These are phyloP conservation scores for Turritopsis dohrnii DNA, from an alignment of 30 jellyfish, hydroid and myxozoan species.

Conservation along the genomic window DNA sequence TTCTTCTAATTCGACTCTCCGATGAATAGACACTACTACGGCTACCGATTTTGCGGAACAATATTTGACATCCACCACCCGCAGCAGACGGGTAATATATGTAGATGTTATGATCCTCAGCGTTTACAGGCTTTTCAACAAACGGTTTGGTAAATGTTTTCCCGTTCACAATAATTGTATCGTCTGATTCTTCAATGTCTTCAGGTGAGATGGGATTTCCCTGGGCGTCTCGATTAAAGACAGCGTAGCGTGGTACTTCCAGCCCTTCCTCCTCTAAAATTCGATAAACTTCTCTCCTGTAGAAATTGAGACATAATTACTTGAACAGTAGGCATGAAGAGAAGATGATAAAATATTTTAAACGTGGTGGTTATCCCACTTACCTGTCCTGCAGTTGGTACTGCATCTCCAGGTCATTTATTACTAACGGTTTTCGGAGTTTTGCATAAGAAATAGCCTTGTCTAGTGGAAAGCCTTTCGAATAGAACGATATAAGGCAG, in stretches of 20 bases:
- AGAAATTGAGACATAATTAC: background rate
- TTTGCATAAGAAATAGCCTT: slow-evolving; percentile 90
- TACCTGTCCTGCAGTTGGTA: slow-evolving; percentile 83
- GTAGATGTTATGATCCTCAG: slow-evolving; percentile 92
- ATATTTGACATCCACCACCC: slow-evolving; percentile 98
- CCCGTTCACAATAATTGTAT: slow-evolving; percentile 79
- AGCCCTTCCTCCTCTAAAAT: slow-evolving; percentile 76
- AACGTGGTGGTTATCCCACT: background rate
- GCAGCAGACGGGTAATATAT: slow-evolving; percentile 92
- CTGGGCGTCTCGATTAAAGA: slow-evolving; percentile 73
- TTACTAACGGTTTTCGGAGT: slow-evolving; percentile 78
- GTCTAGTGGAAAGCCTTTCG: slow-evolving; percentile 93
- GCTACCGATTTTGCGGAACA: slow-evolving; percentile 95
- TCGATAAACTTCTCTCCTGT: slow-evolving; percentile 82
- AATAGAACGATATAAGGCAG: slow-evolving; percentile 83
- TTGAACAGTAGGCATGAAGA: background rate
- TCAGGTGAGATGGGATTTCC: slow-evolving; percentile 60
- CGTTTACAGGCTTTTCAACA: slow-evolving; percentile 98
- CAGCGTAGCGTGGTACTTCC: slow-evolving; percentile 83
- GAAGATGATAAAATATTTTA: background rate
- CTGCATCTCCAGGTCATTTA: slow-evolving; percentile 87
- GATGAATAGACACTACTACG: slow-evolving; percentile 98
- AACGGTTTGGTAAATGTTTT: slow-evolving; percentile 87
- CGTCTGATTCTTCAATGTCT: slow-evolving; percentile 87
- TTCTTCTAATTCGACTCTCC: slow-evolving; percentile 86